These are phyloP conservation scores for Neoarius graeffei DNA, from an alignment of 2,113 vertebrate genomes.

Conservation along the genomic window DNA sequence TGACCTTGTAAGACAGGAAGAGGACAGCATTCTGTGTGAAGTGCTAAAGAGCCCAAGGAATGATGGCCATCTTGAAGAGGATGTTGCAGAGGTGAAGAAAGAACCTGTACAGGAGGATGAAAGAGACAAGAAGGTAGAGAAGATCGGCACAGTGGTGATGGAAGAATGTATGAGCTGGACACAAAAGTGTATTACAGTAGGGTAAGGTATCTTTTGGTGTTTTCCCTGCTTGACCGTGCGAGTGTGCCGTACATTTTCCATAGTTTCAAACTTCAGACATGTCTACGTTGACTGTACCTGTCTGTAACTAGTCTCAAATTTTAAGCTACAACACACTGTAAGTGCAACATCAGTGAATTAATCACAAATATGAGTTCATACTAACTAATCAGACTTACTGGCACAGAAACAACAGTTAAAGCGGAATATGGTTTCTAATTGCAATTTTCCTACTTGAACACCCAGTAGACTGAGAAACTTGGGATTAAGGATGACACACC, in stretches of 20 bases:
- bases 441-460: neutral
- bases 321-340: neutral
- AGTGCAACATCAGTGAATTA: neutral
- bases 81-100: neutral
- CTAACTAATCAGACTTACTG: neutral
- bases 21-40: neutral
- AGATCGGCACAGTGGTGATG: neutral
- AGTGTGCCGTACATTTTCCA: neutral
- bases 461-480: neutral
- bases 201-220: slow-evolving; percentile 23
- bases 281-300: neutral
- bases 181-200: slow-evolving; percentile 19
- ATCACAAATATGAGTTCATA: neutral
- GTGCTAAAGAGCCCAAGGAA: neutral
- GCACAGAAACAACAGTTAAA: neutral
- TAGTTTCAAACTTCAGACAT: neutral
- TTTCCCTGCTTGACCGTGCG: neutral
- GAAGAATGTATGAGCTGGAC: neutral
- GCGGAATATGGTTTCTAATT: neutral
- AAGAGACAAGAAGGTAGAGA: neutral
- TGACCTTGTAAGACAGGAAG: neutral
- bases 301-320: neutral
- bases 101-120: neutral
- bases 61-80: neutral
- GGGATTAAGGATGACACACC: neutral